phyloP scores from a whole-genome alignment of 1,140 invertebrate species.

The Zeugodacus cucurbitae region DNA sequence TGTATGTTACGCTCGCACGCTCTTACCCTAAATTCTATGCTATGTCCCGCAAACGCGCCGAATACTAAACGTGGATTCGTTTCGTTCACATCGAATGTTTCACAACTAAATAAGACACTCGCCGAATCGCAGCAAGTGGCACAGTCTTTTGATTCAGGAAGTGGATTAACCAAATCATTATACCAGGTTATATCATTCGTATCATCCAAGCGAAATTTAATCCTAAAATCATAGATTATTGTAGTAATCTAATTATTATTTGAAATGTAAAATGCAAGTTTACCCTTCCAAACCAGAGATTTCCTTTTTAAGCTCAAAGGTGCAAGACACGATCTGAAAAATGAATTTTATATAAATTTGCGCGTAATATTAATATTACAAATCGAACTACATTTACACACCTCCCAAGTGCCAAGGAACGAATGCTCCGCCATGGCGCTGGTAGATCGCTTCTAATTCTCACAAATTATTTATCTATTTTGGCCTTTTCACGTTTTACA shows the following conservation, averaged over 20 bases:
- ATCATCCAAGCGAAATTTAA: slow-evolving; percentile 74
- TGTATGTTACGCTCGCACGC: background rate
- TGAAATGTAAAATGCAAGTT: slow-evolving; percentile 35
- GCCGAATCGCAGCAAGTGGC: slow-evolving; percentile 59
- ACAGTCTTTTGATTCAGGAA: slow-evolving; percentile 68
- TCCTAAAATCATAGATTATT: slow-evolving; percentile 65
- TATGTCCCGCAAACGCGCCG: slow-evolving; percentile 74
- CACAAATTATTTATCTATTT: background rate
- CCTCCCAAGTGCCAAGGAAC: slow-evolving; percentile 63
- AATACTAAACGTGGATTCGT: slow-evolving; percentile 68
- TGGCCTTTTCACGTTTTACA: background rate
- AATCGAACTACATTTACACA: slow-evolving; percentile 2
- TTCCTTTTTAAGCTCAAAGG: slow-evolving; percentile 58
- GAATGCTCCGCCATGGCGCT: slow-evolving; percentile 53
- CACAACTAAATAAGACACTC: slow-evolving; percentile 73
- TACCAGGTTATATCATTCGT: slow-evolving; percentile 75
- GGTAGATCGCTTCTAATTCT: background rate
- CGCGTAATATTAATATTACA: background rate
- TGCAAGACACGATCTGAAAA: slow-evolving; percentile 58
- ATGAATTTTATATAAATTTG: background rate
- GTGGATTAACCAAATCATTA: slow-evolving; percentile 64
- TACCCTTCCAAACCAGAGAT: slow-evolving; percentile 59
- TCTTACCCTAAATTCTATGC: slow-evolving; percentile 74
- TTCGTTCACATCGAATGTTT: slow-evolving; percentile 73
- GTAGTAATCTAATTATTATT: background rate